phyloP scores from a whole-genome alignment of 2,888 invertebrate species.

The Microctonus hyperodae region DNA sequence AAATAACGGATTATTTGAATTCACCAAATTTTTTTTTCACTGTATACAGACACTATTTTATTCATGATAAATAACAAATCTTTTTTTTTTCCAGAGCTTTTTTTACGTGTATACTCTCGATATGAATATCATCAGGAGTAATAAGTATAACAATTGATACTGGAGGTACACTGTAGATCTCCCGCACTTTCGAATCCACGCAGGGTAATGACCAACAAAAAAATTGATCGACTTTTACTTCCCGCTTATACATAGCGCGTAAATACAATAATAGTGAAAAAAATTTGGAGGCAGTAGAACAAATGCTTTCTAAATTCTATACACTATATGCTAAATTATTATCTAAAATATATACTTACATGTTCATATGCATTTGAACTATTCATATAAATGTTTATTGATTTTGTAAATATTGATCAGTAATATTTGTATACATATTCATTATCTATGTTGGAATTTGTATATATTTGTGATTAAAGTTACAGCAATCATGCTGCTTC shows the following conservation, averaged over 20 bases:
- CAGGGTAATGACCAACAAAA: conserved; percentile 9
- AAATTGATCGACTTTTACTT: conserved; percentile 23
- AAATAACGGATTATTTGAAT: too few relatives aligned
- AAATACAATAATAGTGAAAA: conserved; percentile 2
- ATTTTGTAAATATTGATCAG: too few relatives aligned
- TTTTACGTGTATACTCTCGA: too few relatives aligned
- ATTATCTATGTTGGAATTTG: too few relatives aligned
- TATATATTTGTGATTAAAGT: too few relatives aligned
- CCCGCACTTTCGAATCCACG: conserved; percentile 10
- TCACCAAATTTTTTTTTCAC: too few relatives aligned
- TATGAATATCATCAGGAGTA: not conserved
- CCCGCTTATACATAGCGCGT: not conserved
- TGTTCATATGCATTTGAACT: not conserved
- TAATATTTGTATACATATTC: too few relatives aligned
- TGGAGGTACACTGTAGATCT: not conserved
- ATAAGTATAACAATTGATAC: not conserved
- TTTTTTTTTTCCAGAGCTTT: too few relatives aligned
- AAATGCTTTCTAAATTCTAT: conserved; percentile 19
- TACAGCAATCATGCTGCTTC: too few relatives aligned
- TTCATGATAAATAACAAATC: too few relatives aligned
- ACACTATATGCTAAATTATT: conserved; percentile 13
- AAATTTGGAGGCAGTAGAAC: conserved; percentile 5
- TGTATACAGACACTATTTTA: too few relatives aligned
- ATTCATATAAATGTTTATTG: too few relatives aligned
- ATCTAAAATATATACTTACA: not conserved